Evolutionary conservation across 1,140 invertebrate genomes (phyloP).

Genomic region (Steinernema feltiae): DNA sequence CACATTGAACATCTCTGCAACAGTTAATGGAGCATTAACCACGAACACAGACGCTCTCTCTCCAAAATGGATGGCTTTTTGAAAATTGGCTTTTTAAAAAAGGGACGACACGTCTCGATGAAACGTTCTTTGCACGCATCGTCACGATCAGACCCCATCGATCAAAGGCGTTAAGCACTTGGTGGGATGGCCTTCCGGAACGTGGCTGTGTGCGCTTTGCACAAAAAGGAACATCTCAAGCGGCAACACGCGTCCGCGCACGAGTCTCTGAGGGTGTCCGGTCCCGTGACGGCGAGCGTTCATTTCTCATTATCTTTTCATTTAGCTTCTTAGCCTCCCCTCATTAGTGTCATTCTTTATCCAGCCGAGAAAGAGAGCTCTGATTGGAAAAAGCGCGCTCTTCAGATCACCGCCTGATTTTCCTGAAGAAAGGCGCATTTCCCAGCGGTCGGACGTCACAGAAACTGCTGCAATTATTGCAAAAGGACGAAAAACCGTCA

Average conservation of each 20-base stretch:
- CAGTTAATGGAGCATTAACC: too few species aligned
- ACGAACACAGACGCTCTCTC: not conserved
- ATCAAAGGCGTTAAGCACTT: not conserved
- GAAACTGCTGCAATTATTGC: not conserved
- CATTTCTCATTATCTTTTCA: slow-evolving; percentile 12
- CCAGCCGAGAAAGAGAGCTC: not conserved
- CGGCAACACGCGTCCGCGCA: too few species aligned
- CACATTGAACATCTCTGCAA: slow-evolving; percentile 41
- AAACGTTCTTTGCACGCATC: not conserved
- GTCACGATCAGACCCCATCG: not conserved
- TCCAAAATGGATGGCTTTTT: not conserved
- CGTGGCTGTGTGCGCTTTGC: not conserved
- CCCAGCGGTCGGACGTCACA: not conserved
- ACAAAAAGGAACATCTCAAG: not conserved
- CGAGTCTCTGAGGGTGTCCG: too few species aligned
- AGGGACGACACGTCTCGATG: not conserved
- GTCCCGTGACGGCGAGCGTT: not conserved
- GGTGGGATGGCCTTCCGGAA: not conserved
- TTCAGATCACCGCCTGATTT: not conserved
- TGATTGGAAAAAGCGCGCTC: not conserved
- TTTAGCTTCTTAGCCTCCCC: not conserved
- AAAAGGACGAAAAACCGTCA: not conserved
- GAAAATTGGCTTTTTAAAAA: not conserved
- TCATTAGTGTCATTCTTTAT: slow-evolving; percentile 12
- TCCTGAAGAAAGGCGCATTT: not conserved